A percentile compares a stretch with the other conserved stretches of the same genome.
Evolutionary conservation across 2,888 invertebrate species (phyloP).

Genomic region (Xanthorhoe spadicearia): DNA sequence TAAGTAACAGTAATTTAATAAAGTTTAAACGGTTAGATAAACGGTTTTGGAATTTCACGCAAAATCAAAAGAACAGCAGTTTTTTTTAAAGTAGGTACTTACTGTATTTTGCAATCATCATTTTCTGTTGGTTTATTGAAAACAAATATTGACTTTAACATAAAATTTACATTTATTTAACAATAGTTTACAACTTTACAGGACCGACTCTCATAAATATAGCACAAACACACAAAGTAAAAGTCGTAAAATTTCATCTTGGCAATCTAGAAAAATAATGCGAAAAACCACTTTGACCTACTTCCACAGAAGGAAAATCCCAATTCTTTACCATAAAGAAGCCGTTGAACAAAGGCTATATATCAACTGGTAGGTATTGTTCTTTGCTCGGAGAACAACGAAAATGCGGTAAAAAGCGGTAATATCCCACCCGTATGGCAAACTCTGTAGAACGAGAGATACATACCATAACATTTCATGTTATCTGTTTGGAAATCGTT

Average conservation of each 20-base stretch:
- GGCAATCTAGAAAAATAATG: background rate
- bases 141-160: too few relatives aligned
- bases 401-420: slow-evolving; percentile 21
- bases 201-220: too few relatives aligned
- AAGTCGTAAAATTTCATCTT: background rate
- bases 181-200: too few relatives aligned
- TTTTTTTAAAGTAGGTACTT: too few relatives aligned
- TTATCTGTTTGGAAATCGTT: background rate
- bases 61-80: too few relatives aligned
- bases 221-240: background rate
- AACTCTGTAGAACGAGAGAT: slow-evolving; percentile 9
- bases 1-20: background rate
- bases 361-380: slow-evolving; percentile 20
- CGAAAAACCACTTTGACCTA: background rate
- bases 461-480: background rate
- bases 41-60: background rate
- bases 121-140: too few relatives aligned
- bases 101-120: too few relatives aligned
- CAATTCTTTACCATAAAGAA: slow-evolving; percentile 3
- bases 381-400: slow-evolving; percentile 19
- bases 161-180: too few relatives aligned
- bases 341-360: slow-evolving; percentile 12
- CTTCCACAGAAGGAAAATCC: background rate
- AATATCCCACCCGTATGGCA: slow-evolving; percentile 25
- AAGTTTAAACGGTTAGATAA: too few relatives aligned